Evolutionary conservation across 2,113 vertebrate species (phyloP), one percentile per base, ranked within the genome.

Genomic region (Stegastes partitus): DNA sequence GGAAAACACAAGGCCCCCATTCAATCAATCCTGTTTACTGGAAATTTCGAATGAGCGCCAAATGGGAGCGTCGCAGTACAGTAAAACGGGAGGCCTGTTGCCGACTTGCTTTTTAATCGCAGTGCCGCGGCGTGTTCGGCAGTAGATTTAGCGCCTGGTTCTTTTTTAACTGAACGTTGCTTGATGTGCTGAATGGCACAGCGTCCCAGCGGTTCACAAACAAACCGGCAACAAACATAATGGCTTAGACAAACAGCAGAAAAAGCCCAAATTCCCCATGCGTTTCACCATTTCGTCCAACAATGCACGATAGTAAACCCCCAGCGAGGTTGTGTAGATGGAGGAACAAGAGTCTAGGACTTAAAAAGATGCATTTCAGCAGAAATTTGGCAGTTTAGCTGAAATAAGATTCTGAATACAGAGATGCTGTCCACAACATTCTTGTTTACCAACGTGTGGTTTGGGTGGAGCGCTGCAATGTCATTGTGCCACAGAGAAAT

Each of bases 1-100:
- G 72, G 78, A 82, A 82, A 85, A 91, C 83, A 87, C 75, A 84
- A 63, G 84, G 64, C 57, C 59, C 58, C 44, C 63, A 56, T 81
- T 88, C 86, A 77, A 72, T 89, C 84, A 84, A 50, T 84, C 74
- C 45, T 75, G 49, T 78, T 71, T 82, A 74, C 45, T 45, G 49
- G 37, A 74, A 81, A 82, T 74, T 64, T 51, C 6, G 2, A 81
- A 75, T 69, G 77, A 77, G 53, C 55, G 28, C 42, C 66, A 58
- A 74, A 85, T 57, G 68, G 47, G 54, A 74, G 11, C 23, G 55
- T 47, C 18, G 50, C 59, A 77, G 68, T 67, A 72, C 79, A 11
- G 56, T 68, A 21, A 68, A 80, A 79, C 67, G 19, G 71, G 44
- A 57, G 55, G 64, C 64, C 14, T 26, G 34, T 16, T 50, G 49